Conservation (phyloP, 1,140 invertebrate genomes). For the Venustaconcha ellipsiformis region DNA sequence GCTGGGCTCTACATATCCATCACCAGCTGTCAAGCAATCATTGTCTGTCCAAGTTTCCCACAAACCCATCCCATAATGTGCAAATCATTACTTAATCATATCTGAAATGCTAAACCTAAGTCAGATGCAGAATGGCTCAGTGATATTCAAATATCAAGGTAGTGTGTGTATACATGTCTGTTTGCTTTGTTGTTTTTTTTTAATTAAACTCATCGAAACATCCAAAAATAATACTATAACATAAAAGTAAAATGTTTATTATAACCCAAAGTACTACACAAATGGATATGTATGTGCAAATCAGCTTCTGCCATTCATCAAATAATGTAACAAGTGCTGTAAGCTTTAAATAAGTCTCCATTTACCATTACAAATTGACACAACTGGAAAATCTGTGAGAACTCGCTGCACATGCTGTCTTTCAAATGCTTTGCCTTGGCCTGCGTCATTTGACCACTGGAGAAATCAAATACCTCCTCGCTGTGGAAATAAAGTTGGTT, state of each 20-base stretch:
- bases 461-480: slow-evolving; percentile 99
- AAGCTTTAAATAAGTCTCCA: slow-evolving; percentile 9
- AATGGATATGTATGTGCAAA: neutral
- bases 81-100: too few species aligned
- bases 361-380: slow-evolving; percentile 95
- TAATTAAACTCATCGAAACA: too few species aligned
- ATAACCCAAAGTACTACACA: neutral
- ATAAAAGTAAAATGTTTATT: neutral
- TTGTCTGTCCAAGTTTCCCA: too few species aligned
- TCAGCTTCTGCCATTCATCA: neutral
- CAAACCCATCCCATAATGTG: too few species aligned
- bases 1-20: too few species aligned
- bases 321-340: neutral
- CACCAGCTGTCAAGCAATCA: too few species aligned
- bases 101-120: too few species aligned
- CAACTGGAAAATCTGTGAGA: slow-evolving; percentile 97
- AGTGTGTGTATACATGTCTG: too few species aligned
- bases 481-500: slow-evolving; percentile 68
- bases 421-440: slow-evolving; percentile 99
- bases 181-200: too few species aligned
- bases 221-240: too few species aligned
- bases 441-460: slow-evolving; percentile 96
- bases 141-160: too few species aligned
- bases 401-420: slow-evolving; percentile 99
- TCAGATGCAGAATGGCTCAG: too few species aligned